phyloP scores from a whole-genome alignment of 2,113 vertebrate species.

The Chloebia gouldiae region DNA sequence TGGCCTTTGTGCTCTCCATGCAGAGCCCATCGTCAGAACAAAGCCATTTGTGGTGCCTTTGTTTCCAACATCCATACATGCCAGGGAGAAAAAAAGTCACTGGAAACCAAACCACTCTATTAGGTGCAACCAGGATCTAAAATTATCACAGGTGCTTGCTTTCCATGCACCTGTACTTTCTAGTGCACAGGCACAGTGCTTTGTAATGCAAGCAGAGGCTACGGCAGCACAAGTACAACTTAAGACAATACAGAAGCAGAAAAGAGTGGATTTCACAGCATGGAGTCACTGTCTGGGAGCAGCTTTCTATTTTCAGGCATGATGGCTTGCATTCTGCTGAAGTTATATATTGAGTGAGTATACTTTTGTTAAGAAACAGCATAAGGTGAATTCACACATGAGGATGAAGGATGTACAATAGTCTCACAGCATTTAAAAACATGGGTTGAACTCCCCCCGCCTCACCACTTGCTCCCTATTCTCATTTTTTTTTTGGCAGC shows the following conservation, averaged over 20 bases:
- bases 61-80: not conserved
- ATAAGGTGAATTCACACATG: slow-evolving; percentile 12
- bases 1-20: not conserved
- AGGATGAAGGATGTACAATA: not conserved
- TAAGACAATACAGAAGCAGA: not conserved
- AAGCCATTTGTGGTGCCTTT: not conserved
- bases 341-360: not conserved
- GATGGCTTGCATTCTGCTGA: not conserved
- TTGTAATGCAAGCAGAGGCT: not conserved
- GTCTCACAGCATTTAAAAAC: not conserved
- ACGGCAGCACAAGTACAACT: not conserved
- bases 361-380: not conserved
- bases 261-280: not conserved
- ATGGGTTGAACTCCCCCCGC: not conserved
- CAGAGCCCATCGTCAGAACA: not conserved
- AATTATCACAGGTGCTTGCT: not conserved
- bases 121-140: not conserved
- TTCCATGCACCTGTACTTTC: not conserved
- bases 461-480: not conserved
- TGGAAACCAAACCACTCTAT: not conserved
- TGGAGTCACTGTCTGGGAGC: not conserved
- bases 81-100: not conserved
- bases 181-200: not conserved
- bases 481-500: slow-evolving; percentile 26
- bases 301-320: not conserved